Evolutionary conservation across 2,888 invertebrate species (phyloP).

Genomic region (Ceratothoa steindachneri): DNA sequence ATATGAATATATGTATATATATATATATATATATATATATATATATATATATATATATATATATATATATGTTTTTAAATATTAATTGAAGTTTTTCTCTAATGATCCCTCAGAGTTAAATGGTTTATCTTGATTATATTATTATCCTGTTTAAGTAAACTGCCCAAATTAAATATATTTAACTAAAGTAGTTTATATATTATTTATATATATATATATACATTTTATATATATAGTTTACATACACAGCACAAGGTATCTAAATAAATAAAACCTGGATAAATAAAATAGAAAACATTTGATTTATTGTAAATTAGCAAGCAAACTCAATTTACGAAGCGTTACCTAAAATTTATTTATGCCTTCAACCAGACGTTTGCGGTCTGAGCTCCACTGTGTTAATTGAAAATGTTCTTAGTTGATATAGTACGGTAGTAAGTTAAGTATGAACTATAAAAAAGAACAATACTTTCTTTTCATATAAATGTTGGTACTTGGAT

Average conservation of each 20-base stretch:
- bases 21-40: conserved; percentile 15
- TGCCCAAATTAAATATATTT: too few relatives aligned
- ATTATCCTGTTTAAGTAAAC: too few relatives aligned
- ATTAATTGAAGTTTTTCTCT: background rate
- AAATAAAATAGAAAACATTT: too few relatives aligned
- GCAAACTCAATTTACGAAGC: too few relatives aligned
- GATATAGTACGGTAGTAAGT: background rate
- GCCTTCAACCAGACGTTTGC: background rate
- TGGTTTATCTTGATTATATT: background rate
- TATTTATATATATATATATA: conserved; percentile 4
- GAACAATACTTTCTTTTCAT: background rate
- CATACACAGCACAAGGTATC: background rate
- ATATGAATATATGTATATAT: too few relatives aligned
- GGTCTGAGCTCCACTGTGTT: conserved; percentile 9
- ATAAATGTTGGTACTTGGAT: conserved; percentile 3
- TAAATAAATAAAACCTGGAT: background rate
- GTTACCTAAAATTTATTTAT: background rate
- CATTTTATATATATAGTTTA: background rate
- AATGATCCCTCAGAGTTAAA: background rate
- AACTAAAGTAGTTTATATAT: too few relatives aligned
- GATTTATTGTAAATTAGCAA: too few relatives aligned
- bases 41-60: conserved; percentile 20
- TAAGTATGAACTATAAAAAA: background rate
- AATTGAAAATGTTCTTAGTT: background rate
- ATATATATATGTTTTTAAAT: conserved; percentile 13